phyloP scores from a whole-genome alignment of 2,113 vertebrate species.

The Pandion haliaetus region DNA sequence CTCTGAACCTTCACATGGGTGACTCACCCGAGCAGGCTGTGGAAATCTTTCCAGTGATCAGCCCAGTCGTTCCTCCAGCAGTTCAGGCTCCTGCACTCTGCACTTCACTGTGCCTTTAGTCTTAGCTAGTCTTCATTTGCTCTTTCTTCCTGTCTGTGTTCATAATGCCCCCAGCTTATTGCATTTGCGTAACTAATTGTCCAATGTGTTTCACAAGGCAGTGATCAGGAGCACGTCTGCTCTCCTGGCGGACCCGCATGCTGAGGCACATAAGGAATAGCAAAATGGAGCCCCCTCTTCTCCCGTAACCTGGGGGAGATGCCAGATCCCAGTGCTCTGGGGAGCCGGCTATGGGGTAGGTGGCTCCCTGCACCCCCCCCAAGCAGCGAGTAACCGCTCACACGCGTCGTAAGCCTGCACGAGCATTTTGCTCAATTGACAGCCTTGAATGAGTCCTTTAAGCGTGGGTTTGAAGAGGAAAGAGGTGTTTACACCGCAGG shows the following conservation, averaged over 20 bases:
- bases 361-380: background rate
- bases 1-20: rapidly evolving
- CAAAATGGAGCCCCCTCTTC: background rate
- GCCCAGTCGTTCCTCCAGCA: background rate
- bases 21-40: background rate
- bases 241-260: background rate
- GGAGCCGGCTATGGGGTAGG: background rate
- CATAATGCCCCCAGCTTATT: background rate
- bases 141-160: background rate
- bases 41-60: background rate
- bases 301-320: background rate
- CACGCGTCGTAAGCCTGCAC: rapidly evolving
- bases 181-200: background rate
- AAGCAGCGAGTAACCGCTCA: rapidly evolving
- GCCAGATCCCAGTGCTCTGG: no score
- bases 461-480: background rate
- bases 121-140: background rate
- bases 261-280: background rate
- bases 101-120: background rate
- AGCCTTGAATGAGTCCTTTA: background rate
- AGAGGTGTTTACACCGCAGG: background rate
- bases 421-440: rapidly evolving
- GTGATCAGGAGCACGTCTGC: rapidly evolving
- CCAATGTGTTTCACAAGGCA: background rate
- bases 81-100: background rate